phyloP scores from a whole-genome alignment of 2,113 vertebrate species.

The Antechinus flavipes region DNA sequence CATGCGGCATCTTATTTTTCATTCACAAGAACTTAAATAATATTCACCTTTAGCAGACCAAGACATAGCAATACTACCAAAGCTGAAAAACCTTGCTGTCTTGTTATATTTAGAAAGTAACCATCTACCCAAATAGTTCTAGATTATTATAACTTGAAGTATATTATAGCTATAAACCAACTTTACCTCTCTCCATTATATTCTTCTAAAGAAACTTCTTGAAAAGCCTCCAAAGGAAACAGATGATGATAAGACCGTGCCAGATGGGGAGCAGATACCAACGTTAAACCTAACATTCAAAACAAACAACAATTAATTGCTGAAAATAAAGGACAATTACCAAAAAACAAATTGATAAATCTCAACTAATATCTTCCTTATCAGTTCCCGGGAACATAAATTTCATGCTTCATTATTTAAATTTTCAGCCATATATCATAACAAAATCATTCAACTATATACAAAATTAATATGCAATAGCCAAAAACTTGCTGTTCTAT shows the following conservation, averaged over 20 bases:
- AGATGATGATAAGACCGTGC: slow-evolving; percentile 98
- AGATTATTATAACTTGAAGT: neutral
- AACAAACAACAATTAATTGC: slow-evolving; percentile 43
- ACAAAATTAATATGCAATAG: neutral
- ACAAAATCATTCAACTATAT: neutral
- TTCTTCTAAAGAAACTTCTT: slow-evolving; percentile 87
- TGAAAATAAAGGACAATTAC: neutral
- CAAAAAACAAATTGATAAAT: slow-evolving; percentile 36
- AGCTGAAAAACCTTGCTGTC: neutral
- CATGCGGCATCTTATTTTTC: neutral
- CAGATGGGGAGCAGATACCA: slow-evolving; percentile 97
- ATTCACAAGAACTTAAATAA: neutral
- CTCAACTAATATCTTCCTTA: slow-evolving; percentile 1
- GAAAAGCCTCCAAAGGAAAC: slow-evolving; percentile 95
- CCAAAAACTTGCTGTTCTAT: neutral
- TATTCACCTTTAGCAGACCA: neutral
- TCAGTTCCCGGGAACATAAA: neutral
- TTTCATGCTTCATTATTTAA: neutral
- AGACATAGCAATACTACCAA: neutral
- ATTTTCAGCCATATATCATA: neutral
- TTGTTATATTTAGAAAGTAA: slow-evolving; percentile 17
- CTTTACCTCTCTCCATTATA: slow-evolving; percentile 88
- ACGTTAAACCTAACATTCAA: slow-evolving; percentile 90
- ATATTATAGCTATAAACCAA: slow-evolving; percentile 47
- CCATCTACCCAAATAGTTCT: slow-evolving; percentile 10